Percentiles rank a stretch among this genome's conserved stretches.
Evolutionary conservation across 2,888 invertebrate genomes (phyloP).

Genomic region (Tipula vernalis): DNA sequence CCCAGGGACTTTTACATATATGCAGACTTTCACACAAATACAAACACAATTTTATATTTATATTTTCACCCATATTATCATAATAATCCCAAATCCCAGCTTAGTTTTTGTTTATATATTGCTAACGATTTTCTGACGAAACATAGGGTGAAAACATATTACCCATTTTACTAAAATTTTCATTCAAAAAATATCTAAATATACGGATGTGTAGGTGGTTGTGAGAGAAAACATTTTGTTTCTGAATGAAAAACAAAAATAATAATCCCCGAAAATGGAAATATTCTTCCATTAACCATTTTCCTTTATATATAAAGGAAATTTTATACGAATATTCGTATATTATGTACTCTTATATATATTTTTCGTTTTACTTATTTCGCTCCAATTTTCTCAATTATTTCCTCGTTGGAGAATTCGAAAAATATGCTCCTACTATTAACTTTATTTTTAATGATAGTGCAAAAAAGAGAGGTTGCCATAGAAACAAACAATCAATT

Average conservation of each 20-base stretch:
- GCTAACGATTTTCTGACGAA: not conserved
- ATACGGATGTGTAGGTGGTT: not conserved
- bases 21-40: not conserved
- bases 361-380: not conserved
- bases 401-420: not conserved
- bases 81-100: no score
- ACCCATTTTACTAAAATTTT: not conserved
- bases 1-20: not conserved
- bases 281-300: not conserved
- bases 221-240: not conserved
- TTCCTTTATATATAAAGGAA: not conserved
- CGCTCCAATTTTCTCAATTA: no score
- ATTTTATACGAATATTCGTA: not conserved
- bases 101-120: not conserved
- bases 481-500: not conserved
- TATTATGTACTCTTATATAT: not conserved
- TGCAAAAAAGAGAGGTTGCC: not conserved
- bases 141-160: not conserved
- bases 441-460: not conserved
- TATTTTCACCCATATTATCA: not conserved
- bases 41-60: not conserved
- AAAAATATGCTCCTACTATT: not conserved
- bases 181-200: not conserved
- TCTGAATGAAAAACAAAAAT: not conserved
- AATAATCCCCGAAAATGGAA: not conserved